Conservation (phyloP, 1,140 invertebrate genomes). For the Micrasema minimum region DNA sequence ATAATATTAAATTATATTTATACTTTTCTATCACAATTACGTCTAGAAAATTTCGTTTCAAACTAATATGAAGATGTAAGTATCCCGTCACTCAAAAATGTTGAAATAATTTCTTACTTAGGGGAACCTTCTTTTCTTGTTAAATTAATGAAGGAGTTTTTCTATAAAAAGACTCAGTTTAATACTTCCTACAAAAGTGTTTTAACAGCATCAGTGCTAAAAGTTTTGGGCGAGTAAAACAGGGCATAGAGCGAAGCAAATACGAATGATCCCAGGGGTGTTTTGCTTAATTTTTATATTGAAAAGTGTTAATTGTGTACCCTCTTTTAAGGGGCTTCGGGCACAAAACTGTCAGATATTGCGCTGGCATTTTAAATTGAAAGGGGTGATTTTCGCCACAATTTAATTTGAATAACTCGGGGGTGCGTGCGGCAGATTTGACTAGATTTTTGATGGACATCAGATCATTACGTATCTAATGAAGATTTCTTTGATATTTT, state of each 20-base stretch:
- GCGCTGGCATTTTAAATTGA: slow-evolving; percentile 46
- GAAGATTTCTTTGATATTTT: not conserved
- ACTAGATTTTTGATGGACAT: not conserved
- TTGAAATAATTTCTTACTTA: no score
- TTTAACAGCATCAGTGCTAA: slow-evolving; percentile 35
- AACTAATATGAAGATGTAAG: no score
- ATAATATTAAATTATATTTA: no score
- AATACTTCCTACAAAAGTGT: slow-evolving; percentile 33
- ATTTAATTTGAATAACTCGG: slow-evolving; percentile 51
- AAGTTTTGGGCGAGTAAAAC: slow-evolving; percentile 38
- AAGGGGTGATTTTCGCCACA: slow-evolving; percentile 52
- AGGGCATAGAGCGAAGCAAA: slow-evolving; percentile 7
- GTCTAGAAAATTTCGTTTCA: no score
- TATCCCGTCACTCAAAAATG: no score
- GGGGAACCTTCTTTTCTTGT: no score
- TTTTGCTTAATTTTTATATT: slow-evolving; percentile 48
- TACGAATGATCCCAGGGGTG: slow-evolving; percentile 6
- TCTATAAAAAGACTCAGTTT: slow-evolving; percentile 17
- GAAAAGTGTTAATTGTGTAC: slow-evolving; percentile 53
- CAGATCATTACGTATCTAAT: slow-evolving; percentile 10
- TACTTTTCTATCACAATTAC: no score
- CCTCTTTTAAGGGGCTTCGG: not conserved
- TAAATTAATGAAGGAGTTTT: slow-evolving; percentile 1
- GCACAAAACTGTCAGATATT: slow-evolving; percentile 30
- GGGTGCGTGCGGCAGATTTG: slow-evolving; percentile 29